Conservation (phyloP, 2,888 invertebrate species). For the Troglohyphantes excavatus region DNA sequence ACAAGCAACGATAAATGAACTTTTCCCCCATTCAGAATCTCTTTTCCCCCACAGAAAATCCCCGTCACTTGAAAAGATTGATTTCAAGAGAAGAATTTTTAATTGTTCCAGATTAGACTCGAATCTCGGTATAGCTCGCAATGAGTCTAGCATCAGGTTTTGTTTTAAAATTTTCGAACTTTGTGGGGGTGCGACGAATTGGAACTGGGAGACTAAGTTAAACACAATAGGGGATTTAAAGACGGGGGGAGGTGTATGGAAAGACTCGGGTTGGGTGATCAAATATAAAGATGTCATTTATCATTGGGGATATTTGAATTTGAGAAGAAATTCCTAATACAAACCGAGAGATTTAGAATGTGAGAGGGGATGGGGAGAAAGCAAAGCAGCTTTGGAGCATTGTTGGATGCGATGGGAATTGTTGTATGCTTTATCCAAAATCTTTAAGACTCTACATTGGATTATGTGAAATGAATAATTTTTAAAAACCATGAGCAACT, state of each 20-base stretch:
- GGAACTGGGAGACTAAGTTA: conserved; percentile 53
- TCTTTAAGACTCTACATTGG: background rate
- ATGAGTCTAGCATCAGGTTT: conserved; percentile 23
- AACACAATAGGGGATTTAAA: conserved; percentile 63
- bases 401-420: background rate
- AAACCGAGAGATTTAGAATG: background rate
- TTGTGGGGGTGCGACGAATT: conserved; percentile 9
- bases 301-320: conserved; percentile 47
- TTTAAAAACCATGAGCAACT: background rate
- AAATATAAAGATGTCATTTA: conserved; percentile 53
- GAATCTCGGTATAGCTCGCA: conserved; percentile 40
- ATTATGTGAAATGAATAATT: background rate
- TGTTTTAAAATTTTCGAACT: conserved; percentile 69
- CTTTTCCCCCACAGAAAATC: conserved; percentile 10
- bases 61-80: conserved; percentile 61
- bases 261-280: conserved; percentile 29
- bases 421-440: no score
- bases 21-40: background rate
- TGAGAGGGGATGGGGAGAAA: background rate
- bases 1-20: conserved; percentile 49
- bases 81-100: conserved; percentile 67
- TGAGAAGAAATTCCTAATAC: conserved; percentile 9
- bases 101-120: conserved; percentile 72
- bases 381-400: background rate
- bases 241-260: background rate